Percentiles rank a stretch among this genome's conserved stretches.
phyloP scores from a whole-genome alignment of 2,888 invertebrate species.

The Teleogryllus oceanicus region DNA sequence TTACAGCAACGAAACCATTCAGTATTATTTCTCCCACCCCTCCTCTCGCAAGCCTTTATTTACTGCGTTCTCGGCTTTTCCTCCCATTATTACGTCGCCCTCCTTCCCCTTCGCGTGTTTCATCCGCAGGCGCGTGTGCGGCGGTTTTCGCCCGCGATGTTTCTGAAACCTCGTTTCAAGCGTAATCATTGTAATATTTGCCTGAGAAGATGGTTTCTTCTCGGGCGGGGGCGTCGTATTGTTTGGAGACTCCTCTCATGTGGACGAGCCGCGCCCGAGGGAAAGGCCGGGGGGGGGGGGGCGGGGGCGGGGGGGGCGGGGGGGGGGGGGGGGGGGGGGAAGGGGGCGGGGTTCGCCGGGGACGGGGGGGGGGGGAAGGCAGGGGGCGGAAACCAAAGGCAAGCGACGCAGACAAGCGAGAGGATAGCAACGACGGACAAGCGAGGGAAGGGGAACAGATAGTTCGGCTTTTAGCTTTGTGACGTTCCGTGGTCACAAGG shows the following conservation, averaged over 20 bases:
- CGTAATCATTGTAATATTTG: neutral
- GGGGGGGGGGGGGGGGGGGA: neutral
- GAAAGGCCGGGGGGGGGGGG: neutral
- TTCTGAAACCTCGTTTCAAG: conserved; percentile 6
- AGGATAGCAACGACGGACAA: no score
- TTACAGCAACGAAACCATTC: no score
- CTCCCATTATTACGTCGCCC: no score
- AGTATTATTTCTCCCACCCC: no score
- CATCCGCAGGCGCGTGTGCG: neutral
- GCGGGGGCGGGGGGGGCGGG: neutral
- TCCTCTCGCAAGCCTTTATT: no score
- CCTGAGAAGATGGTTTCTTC: conserved; percentile 18
- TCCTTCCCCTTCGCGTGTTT: no score
- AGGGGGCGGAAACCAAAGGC: no score
- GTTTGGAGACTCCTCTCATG: conserved; percentile 9
- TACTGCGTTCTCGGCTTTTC: no score
- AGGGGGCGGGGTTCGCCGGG: neutral
- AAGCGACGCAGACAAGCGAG: no score
- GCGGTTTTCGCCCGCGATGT: neutral
- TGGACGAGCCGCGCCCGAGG: neutral
- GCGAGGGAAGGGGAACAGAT: no score
- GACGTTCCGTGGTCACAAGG: no score
- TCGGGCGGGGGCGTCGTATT: conserved; percentile 11
- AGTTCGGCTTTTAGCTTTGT: no score
- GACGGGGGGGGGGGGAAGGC: neutral